These are phyloP conservation scores for Phrynocephalus vlangalii DNA, from an alignment of 2,797 vertebrate species.

Conservation along the genomic window DNA sequence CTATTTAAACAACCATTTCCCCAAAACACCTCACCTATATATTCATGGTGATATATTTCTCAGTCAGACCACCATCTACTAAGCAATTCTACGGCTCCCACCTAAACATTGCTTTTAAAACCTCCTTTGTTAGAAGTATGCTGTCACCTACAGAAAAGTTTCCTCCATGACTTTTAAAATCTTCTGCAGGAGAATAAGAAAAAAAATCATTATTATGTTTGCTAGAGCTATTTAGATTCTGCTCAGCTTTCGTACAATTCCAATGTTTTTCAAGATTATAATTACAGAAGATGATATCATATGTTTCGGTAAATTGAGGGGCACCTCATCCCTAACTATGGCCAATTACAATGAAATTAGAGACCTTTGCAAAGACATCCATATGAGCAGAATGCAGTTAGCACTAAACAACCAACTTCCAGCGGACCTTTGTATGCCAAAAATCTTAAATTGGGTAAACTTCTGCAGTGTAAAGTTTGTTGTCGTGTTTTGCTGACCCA, in stretches of 20 bases:
- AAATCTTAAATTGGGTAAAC: not conserved
- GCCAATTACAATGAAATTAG: not conserved
- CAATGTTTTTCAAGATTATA: constrained; percentile 4
- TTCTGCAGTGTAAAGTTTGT: not conserved
- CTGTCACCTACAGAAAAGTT: not conserved
- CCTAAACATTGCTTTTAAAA: not conserved
- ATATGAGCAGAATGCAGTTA: not conserved
- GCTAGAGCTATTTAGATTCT: not conserved
- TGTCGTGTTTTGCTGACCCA: not conserved
- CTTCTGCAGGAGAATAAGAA: rapidly evolving
- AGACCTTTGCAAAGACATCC: constrained; percentile 23
- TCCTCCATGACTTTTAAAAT: not conserved
- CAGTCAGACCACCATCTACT: not conserved
- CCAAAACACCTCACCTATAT: not conserved
- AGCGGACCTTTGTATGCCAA: not conserved
- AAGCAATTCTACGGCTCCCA: not conserved
- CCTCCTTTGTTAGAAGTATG: not conserved
- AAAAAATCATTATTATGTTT: not conserved
- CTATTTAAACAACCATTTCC: not conserved
- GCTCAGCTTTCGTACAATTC: not conserved
- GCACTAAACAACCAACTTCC: not conserved
- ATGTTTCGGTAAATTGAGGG: not conserved
- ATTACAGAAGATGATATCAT: not conserved
- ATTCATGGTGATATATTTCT: not conserved
- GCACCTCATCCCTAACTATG: not conserved